These are phyloP conservation scores for Toxotes jaculatrix DNA, from an alignment of 2,113 vertebrate genomes.

Conservation along the genomic window DNA sequence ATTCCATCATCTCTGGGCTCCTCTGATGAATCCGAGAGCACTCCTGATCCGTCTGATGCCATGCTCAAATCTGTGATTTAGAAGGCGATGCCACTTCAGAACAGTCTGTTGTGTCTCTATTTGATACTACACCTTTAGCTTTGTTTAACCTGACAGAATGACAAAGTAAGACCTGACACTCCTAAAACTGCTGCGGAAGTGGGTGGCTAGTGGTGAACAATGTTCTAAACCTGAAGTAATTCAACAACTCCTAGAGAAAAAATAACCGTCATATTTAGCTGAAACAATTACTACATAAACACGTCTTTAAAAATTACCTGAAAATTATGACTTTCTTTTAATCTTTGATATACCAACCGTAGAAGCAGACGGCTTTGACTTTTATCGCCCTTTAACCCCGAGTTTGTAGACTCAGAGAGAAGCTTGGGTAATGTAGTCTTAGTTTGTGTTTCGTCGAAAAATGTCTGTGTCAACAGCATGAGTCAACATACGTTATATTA, in stretches of 20 bases:
- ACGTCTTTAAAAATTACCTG: background rate
- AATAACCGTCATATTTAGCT: background rate
- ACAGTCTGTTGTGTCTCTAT: background rate
- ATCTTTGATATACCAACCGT: background rate
- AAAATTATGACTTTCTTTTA: background rate
- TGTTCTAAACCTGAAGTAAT: background rate
- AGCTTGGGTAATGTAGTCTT: slow-evolving; percentile 75
- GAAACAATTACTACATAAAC: background rate
- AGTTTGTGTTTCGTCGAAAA: background rate
- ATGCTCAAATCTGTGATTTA: slow-evolving; percentile 44
- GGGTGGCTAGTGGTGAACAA: background rate
- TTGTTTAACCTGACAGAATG: background rate
- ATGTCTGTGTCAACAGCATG: background rate
- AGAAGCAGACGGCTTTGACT: background rate
- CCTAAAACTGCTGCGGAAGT: slow-evolving; percentile 53
- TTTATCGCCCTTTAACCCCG: slow-evolving; percentile 25
- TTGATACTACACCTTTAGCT: background rate
- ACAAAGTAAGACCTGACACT: background rate
- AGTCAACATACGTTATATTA: background rate
- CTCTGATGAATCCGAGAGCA: background rate
- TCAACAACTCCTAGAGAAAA: background rate
- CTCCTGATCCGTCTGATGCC: slow-evolving; percentile 50
- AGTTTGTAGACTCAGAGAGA: background rate
- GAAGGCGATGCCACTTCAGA: background rate
- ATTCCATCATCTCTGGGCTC: slow-evolving; percentile 2